phyloP scores from a whole-genome alignment of 2,797 vertebrate genomes.

The Acrossocheilus wenchowensis region DNA sequence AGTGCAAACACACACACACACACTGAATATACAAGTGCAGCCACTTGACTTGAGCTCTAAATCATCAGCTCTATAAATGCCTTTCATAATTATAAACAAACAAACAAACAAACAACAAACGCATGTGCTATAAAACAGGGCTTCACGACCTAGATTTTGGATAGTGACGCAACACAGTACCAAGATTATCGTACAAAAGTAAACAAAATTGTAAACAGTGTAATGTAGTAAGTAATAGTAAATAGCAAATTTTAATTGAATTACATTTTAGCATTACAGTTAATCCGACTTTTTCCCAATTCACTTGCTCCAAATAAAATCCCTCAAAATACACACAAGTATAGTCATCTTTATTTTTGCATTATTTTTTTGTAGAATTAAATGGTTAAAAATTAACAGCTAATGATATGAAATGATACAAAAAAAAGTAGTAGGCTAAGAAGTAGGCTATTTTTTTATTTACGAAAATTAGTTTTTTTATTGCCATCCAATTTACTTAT shows the following conservation, averaged over 20 bases:
- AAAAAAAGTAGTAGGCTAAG: too few species aligned
- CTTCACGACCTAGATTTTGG: not conserved
- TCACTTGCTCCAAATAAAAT: not conserved
- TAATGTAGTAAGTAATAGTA: not conserved
- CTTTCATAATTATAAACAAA: conserved; percentile 22
- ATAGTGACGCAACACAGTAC: not conserved
- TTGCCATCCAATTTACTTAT: too few species aligned
- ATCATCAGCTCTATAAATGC: conserved; percentile 42
- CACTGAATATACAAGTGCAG: conserved; percentile 36
- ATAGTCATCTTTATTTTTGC: too few species aligned
- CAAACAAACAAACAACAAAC: not conserved
- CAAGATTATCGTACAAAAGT: not conserved
- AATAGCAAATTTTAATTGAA: not conserved
- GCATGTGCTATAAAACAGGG: not conserved
- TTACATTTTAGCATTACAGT: not conserved
- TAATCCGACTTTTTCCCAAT: not conserved
- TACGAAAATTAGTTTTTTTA: too few species aligned
- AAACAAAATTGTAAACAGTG: not conserved
- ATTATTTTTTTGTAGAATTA: too few species aligned
- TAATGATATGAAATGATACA: too few species aligned
- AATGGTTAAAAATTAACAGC: too few species aligned
- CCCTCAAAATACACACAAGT: not conserved
- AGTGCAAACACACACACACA: conserved; percentile 8
- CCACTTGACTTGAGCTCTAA: conserved; percentile 34
- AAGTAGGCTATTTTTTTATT: too few species aligned